Evolutionary conservation across 2,888 invertebrate genomes (phyloP).

Genomic region (Metalampra italica): DNA sequence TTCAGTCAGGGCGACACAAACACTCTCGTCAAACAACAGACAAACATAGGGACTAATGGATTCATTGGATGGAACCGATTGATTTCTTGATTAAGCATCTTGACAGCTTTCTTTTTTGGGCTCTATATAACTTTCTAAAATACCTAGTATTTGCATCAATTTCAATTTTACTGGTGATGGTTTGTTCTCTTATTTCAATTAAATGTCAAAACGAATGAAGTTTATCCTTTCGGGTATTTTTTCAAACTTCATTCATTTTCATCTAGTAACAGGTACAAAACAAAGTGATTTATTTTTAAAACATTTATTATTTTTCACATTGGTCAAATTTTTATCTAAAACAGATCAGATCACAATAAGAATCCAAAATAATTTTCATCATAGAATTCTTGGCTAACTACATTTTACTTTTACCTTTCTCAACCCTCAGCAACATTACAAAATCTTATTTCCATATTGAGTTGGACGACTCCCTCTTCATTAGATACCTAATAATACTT

Average conservation of each 20-base stretch:
- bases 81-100: conserved; percentile 69
- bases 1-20: conserved; percentile 73
- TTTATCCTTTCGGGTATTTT: background rate
- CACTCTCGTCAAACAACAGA: conserved; percentile 63
- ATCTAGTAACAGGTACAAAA: conserved; percentile 30
- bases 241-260: conserved; percentile 31
- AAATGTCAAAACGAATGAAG: conserved; percentile 34
- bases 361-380: conserved; percentile 30
- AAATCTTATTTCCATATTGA: conserved; percentile 31
- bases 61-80: conserved; percentile 11
- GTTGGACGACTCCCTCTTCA: conserved; percentile 52
- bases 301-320: conserved; percentile 74
- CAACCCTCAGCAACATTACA: conserved; percentile 22
- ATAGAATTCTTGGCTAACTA: conserved; percentile 40
- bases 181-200: conserved; percentile 19
- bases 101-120: conserved; percentile 73
- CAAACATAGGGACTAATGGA: conserved; percentile 53
- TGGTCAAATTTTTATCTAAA: conserved; percentile 61
- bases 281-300: conserved; percentile 52
- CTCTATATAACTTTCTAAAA: conserved; percentile 18
- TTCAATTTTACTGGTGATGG: conserved; percentile 16
- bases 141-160: background rate
- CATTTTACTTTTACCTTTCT: conserved; percentile 15
- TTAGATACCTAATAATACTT: conserved; percentile 17
- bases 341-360: conserved; percentile 66